Evolutionary conservation across 2,113 vertebrate species (phyloP).

Genomic region (Philantomba maxwellii): DNA sequence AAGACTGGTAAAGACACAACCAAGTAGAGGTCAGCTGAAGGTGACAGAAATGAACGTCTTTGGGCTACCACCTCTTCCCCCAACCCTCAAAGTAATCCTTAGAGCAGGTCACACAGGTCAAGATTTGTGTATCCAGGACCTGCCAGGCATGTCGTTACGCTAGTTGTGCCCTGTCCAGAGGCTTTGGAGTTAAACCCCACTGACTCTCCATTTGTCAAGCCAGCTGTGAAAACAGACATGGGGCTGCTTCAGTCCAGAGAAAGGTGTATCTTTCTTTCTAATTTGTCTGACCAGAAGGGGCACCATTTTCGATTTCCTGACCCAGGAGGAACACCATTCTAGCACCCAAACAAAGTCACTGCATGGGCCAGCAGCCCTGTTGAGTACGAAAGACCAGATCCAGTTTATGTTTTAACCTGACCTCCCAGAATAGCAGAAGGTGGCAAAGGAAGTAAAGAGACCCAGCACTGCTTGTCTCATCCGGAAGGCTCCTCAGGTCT

Average conservation of each 20-base stretch:
- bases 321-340: neutral
- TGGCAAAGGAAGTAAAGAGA: neutral
- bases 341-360: neutral
- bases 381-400: no score
- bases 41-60: neutral
- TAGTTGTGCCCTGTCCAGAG: neutral
- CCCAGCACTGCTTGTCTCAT: neutral
- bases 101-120: neutral
- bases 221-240: neutral
- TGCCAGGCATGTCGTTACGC: rapidly evolving
- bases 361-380: neutral
- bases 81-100: neutral
- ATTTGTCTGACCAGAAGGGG: neutral
- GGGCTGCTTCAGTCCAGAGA: neutral
- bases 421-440: neutral
- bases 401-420: neutral
- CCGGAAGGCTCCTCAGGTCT: neutral
- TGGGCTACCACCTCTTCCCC: neutral
- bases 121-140: neutral
- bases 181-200: neutral
- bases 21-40: neutral
- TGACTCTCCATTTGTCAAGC: neutral
- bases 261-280: neutral
- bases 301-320: neutral
- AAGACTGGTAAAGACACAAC: neutral